Conservation (phyloP, 2,113 vertebrate species). For the Eulacestoma nigropectus region DNA sequence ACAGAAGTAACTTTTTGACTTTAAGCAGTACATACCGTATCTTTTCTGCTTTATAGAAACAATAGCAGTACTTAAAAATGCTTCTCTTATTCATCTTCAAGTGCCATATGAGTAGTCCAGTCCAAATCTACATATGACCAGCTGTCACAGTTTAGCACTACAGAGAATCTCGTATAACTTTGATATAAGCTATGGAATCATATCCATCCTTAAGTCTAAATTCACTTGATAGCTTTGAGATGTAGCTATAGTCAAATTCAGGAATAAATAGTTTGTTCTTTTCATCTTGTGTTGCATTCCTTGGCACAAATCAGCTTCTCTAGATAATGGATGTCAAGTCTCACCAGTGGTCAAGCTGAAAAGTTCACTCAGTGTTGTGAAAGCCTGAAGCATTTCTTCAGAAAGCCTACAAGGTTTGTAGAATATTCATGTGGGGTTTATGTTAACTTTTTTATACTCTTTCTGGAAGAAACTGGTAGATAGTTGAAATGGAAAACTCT, state of each 20-base stretch:
- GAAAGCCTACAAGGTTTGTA: neutral
- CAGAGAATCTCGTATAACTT: conserved; percentile 18
- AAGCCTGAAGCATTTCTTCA: neutral
- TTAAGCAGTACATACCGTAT: neutral
- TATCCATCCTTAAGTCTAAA: conserved; percentile 22
- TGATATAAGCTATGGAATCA: neutral
- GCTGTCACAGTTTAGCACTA: neutral
- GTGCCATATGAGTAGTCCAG: neutral
- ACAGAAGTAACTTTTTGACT: neutral
- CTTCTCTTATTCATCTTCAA: neutral
- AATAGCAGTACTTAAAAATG: neutral
- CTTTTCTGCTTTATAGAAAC: neutral
- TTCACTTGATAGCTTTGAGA: conserved; percentile 1
- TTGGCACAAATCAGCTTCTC: conserved; percentile 18
- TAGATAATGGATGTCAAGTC: neutral
- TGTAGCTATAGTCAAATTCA: neutral
- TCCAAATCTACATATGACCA: neutral
- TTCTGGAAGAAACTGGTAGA: neutral
- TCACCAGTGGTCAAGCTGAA: neutral
- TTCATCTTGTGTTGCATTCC: conserved; percentile 24
- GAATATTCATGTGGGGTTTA: neutral
- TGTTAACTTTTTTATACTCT: neutral
- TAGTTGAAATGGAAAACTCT: neutral
- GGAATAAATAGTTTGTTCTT: conserved; percentile 18
- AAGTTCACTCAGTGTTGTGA: neutral